Evolutionary conservation across 2,797 vertebrate genomes (phyloP), one percentile per base, ranked within the genome.

Genomic region (Gobio occitaniae): DNA sequence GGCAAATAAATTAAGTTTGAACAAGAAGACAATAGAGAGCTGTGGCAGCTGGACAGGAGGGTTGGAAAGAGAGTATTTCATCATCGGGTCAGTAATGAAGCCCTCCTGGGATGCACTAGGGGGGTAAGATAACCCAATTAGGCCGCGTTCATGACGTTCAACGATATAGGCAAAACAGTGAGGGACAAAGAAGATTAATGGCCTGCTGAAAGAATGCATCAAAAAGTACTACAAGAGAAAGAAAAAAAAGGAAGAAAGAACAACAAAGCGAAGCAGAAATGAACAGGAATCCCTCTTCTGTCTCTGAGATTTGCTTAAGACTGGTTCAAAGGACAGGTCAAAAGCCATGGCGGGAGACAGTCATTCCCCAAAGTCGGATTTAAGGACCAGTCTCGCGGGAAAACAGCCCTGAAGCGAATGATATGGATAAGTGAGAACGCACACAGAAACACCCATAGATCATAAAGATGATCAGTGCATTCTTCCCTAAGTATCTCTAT

Each of bases 381-480:
- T 50, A 72, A 71, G 56, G 50, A 65, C 74, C 52, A 59, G 56
- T 47, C 65, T 82, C 63, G 25, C 66, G 52, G 65, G 68, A 84
- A 78, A 86, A 86, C 71, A 76, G 56, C 61, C 75, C 61, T 74
- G 32, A 78, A 71, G 76, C 17, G 15, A 68, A 79, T 84, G 41
- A 59, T 86, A 59, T 41, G 88, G 69, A 82, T 88, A 80, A 89
- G 69, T 88, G 87, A 70, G 70, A 68, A 59, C 74, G 4, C 21
- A 80, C 59, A 76, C 36, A 76, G 44, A 77, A 86, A 84, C 76
- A 83, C 54, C n/a, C 7, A 84, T 32, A 80, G 72, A 90, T 81
- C 87, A 89, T 89, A 88, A 92, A 89, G 91, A 90, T 74, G 59
- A 63, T 71, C 25, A 47, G 66, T 72, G 54, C 25, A 59, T 70